Conservation (phyloP, 2,888 invertebrate genomes). For the Plutella xylostella region DNA sequence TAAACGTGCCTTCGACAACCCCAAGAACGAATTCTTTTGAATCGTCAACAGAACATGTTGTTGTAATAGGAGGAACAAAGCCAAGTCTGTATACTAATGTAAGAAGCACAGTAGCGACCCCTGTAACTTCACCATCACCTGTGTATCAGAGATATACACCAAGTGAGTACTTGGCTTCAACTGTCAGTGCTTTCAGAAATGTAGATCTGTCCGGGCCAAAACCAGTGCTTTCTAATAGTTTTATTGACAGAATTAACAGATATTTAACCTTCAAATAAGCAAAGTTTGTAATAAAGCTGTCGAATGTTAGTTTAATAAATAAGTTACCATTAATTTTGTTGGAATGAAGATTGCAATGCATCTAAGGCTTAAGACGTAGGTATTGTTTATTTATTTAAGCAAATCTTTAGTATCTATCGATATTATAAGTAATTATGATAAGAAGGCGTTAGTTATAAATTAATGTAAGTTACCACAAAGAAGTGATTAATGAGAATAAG, state of each 20-base stretch:
- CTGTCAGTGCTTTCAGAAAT: slow-evolving; percentile 41
- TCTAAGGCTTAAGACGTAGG: background rate
- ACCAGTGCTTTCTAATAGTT: slow-evolving; percentile 40
- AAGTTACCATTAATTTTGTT: background rate
- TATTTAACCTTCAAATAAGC: slow-evolving; percentile 40
- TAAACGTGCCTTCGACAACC: slow-evolving; percentile 31
- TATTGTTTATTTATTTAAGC: background rate
- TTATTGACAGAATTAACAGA: slow-evolving; percentile 50
- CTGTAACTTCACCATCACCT: slow-evolving; percentile 17
- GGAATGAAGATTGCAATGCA: background rate
- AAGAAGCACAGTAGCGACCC: slow-evolving; percentile 22
- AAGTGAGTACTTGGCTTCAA: slow-evolving; percentile 35
- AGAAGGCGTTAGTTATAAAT: too few species aligned
- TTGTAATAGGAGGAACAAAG: slow-evolving; percentile 31
- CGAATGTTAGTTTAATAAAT: too few species aligned
- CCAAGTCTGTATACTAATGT: slow-evolving; percentile 40
- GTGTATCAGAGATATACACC: slow-evolving; percentile 10
- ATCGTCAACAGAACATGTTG: slow-evolving; percentile 33
- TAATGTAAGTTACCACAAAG: too few species aligned
- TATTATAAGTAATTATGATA: too few species aligned
- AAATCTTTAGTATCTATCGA: too few species aligned
- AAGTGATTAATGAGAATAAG: too few species aligned
- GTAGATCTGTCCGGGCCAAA: slow-evolving; percentile 29
- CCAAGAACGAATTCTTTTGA: slow-evolving; percentile 20
- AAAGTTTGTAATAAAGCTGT: background rate